Conservation (phyloP, 2,888 invertebrate genomes). For the Microplitis deprimator region DNA sequence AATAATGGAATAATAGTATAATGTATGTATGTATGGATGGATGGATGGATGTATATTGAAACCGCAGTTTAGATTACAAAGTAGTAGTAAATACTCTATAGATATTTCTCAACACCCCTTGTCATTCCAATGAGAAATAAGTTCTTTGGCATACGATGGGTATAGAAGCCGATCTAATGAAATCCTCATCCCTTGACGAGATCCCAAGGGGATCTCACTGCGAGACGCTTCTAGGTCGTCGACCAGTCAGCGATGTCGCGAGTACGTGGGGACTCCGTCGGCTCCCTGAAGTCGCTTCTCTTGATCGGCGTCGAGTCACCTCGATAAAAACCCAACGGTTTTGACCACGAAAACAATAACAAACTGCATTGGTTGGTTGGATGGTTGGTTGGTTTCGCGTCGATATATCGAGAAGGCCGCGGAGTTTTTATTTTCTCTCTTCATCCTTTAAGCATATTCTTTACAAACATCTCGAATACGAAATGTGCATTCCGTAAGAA, state of each 20-base stretch:
- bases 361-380: constrained; percentile 10
- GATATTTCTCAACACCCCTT: constrained; percentile 23
- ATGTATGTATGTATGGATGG: too few species aligned
- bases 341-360: constrained; percentile 45
- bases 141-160: neutral
- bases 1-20: neutral
- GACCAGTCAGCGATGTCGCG: constrained; percentile 34
- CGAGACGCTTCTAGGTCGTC: constrained; percentile 39
- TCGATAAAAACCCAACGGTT: constrained; percentile 43
- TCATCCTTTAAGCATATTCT: constrained; percentile 57
- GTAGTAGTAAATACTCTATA: neutral
- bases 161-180: constrained; percentile 52
- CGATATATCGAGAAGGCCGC: constrained; percentile 34
- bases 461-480: constrained; percentile 67
- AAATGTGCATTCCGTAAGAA: constrained; percentile 64
- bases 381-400: constrained; percentile 3
- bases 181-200: constrained; percentile 44
- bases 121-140: neutral
- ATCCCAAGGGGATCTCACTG: constrained; percentile 32
- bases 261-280: constrained; percentile 29
- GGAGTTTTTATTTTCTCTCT: constrained; percentile 29
- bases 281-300: constrained; percentile 35
- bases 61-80: too few species aligned
- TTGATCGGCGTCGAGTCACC: constrained; percentile 38
- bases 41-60: too few species aligned